Conservation (phyloP, 1,140 invertebrate species). For the Drosophila quadrilineata region DNA sequence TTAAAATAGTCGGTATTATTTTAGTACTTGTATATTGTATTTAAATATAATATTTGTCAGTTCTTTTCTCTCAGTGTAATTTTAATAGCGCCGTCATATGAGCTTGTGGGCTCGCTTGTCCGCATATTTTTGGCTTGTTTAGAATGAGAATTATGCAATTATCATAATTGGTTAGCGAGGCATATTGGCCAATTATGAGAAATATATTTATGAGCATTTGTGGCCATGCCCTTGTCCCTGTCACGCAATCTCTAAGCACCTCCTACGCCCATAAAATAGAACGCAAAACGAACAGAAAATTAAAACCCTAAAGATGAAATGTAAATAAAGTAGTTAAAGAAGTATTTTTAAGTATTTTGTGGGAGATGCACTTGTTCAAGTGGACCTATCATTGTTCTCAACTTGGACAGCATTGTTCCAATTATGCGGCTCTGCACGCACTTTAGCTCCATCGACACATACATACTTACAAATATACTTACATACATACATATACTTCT, state of each 20-base stretch:
- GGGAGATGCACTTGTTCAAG: slow-evolving; percentile 50
- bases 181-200: slow-evolving; percentile 76
- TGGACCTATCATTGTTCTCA: slow-evolving; percentile 67
- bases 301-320: slow-evolving; percentile 10
- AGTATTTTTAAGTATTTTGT: background rate
- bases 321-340: slow-evolving; percentile 36
- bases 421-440: slow-evolving; percentile 73
- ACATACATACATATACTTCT: slow-evolving; percentile 19
- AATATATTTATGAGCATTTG: slow-evolving; percentile 57
- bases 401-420: slow-evolving; percentile 62
- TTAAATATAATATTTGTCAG: background rate
- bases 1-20: too few species aligned
- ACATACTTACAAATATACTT: slow-evolving; percentile 8
- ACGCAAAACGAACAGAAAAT: background rate
- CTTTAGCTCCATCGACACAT: slow-evolving; percentile 36
- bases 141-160: slow-evolving; percentile 77
- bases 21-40: too few species aligned
- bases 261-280: slow-evolving; percentile 18
- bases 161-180: slow-evolving; percentile 70
- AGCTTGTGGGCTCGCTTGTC: slow-evolving; percentile 45
- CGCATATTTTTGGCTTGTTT: slow-evolving; percentile 69
- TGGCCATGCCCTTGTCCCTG: slow-evolving; percentile 23
- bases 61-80: slow-evolving; percentile 41
- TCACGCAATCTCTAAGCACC: slow-evolving; percentile 55
- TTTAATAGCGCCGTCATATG: slow-evolving; percentile 61